A percentile compares a stretch with the other conserved stretches of the same genome.
Evolutionary conservation across 2,888 invertebrate species (phyloP).

Genomic region (Ormyrus pomaceus): DNA sequence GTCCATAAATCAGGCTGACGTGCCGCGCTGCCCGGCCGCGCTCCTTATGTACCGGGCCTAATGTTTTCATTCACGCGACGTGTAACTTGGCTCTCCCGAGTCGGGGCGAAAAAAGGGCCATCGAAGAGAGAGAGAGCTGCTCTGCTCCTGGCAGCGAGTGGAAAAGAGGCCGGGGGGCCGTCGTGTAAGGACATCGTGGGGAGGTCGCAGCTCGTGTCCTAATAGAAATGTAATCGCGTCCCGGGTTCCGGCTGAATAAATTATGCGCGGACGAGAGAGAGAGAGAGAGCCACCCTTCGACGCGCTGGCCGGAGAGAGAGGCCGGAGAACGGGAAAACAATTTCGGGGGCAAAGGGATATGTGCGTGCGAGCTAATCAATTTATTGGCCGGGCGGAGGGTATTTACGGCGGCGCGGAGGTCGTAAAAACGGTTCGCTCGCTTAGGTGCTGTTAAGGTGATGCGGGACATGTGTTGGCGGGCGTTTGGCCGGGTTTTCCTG

Average conservation of each 20-base stretch:
- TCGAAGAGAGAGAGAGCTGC: background rate
- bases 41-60: too few relatives aligned
- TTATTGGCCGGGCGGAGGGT: slow-evolving; percentile 21
- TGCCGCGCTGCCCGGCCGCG: too few relatives aligned
- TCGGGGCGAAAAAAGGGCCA: slow-evolving; percentile 23
- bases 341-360: too few relatives aligned
- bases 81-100: too few relatives aligned
- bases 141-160: slow-evolving; percentile 11
- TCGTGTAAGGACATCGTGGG: background rate
- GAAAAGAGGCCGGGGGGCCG: slow-evolving; percentile 5
- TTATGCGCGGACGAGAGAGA: slow-evolving; percentile 17
- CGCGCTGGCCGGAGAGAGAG: background rate
- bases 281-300: too few relatives aligned
- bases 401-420: slow-evolving; percentile 28
- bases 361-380: slow-evolving; percentile 29
- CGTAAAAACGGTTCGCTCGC: slow-evolving; percentile 4
- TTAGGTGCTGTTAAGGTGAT: background rate
- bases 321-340: too few relatives aligned
- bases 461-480: background rate
- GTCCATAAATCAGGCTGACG: too few relatives aligned
- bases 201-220: slow-evolving; percentile 29
- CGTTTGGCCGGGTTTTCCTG: too few relatives aligned
- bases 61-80: too few relatives aligned
- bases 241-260: slow-evolving; percentile 36
- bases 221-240: slow-evolving; percentile 54